Evolutionary conservation across 1,140 invertebrate genomes (phyloP).

Genomic region (Fopius arisanus): DNA sequence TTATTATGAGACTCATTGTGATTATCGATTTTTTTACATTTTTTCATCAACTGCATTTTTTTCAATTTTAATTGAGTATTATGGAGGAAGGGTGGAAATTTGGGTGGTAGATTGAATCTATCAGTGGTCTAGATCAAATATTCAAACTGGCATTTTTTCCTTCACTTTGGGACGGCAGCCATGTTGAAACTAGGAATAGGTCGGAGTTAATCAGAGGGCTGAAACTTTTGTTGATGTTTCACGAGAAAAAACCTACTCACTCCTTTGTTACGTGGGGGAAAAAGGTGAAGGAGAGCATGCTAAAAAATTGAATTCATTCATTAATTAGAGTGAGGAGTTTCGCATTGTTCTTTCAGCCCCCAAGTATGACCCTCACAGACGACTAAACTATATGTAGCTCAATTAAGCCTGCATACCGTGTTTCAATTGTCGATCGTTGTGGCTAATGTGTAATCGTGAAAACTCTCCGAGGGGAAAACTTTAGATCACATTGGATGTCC

Average conservation of each 20-base stretch:
- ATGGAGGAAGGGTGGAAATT: background rate
- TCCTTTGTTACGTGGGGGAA: background rate
- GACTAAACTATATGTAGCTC: background rate
- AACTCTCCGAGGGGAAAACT: background rate
- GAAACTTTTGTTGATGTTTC: background rate
- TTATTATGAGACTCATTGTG: too few species aligned
- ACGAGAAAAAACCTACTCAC: background rate
- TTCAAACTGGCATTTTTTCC: background rate
- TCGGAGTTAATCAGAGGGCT: background rate
- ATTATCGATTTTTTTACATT: too few species aligned
- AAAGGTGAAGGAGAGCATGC: background rate
- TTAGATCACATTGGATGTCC: background rate
- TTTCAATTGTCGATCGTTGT: background rate
- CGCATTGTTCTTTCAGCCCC: background rate
- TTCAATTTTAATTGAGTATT: too few species aligned
- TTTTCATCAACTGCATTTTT: too few species aligned
- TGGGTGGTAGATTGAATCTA: background rate
- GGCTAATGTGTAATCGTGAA: background rate
- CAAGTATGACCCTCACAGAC: background rate
- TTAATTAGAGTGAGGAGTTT: background rate
- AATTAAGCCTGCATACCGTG: background rate
- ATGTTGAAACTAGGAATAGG: background rate
- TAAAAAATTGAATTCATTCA: conserved; percentile 1
- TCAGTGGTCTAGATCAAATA: background rate
- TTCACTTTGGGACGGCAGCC: background rate